Evolutionary conservation across 2,888 invertebrate species (phyloP).

Genomic region (Branchellion lobata): DNA sequence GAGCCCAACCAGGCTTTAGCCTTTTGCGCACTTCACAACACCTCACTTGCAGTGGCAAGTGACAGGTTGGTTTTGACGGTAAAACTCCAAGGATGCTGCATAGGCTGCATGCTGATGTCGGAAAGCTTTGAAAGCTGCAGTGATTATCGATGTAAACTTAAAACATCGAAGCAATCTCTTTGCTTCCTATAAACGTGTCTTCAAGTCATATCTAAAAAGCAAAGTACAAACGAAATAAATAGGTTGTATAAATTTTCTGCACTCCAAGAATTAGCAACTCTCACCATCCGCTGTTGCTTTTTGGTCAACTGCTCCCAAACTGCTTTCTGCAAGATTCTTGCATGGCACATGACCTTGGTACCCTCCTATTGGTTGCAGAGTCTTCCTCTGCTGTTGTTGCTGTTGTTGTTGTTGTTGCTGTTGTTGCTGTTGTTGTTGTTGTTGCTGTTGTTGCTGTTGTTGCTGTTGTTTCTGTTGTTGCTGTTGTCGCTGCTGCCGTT

Average conservation of each 20-base stretch:
- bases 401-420: not conserved
- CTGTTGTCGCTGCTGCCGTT: no score
- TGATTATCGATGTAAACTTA: not conserved
- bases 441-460: no score
- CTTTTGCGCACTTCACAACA: no score
- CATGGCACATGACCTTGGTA: slow-evolving; percentile 31
- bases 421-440: not conserved
- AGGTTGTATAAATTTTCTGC: no score
- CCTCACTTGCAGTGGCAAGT: slow-evolving; percentile 4
- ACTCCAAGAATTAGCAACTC: no score
- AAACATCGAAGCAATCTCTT: not conserved
- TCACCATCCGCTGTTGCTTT: slow-evolving; percentile 5
- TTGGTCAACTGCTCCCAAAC: slow-evolving; percentile 17
- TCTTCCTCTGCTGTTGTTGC: not conserved
- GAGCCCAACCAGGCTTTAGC: no score
- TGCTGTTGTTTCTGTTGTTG: no score
- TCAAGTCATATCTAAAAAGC: not conserved
- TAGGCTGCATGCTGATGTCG: not conserved
- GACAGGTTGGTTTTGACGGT: not conserved
- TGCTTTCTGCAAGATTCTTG: slow-evolving; percentile 12
- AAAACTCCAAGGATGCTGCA: not conserved
- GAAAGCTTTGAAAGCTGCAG: not conserved
- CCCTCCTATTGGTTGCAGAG: slow-evolving; percentile 17
- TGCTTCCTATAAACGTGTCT: not conserved
- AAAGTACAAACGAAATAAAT: not conserved